Base-by-base conservation (phyloP, 2,113 vertebrate genomes). In the Gasterosteus aculeatus region DNA sequence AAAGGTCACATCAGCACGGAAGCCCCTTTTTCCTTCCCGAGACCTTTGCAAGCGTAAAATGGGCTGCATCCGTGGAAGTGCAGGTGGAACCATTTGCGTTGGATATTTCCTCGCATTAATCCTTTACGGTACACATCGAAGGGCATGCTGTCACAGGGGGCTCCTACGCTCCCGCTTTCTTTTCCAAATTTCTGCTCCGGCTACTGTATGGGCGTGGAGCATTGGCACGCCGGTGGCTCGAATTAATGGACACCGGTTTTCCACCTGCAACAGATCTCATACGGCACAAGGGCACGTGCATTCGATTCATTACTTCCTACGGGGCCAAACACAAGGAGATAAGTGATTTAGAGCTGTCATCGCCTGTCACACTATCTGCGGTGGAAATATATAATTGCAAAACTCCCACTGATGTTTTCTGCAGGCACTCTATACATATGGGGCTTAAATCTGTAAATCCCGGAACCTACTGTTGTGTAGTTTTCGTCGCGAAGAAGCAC, bases 201-300 rank as follows among this genome's bases (percentile, higher is more conserved):
- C 95, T 63, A 84, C 42, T 78, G 0, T 79, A 75, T 12, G 59
- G 90, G 59, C 87, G 87, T 0, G 85, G 83, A 59, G 87, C 85
- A 75, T 91, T 95, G 82, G 94, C 93, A 85, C 61, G 88, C 94
- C 93, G 94, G 86, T 95, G 95, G 90, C 89, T 95, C 80, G 95
- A 94, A 0, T 94, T 81, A 77, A 96, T 93, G 85, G 90, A 86
- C 86, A 88, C 77, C 2, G 89, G 85, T 94, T 95, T 85, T 81
- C 72, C 80, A 73, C 69, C 86, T 78, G 82, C 82, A 71, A 75
- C 70, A 60, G 57, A 79, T 63, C 68, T 71, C 46, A 68, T 59
- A 60, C 77, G 39, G 65, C 38, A 76, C 84, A 89, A 89, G 87
- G 88, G 53, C 88, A 87, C 59, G 67, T 66, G 70, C 82, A 82